Conservation (phyloP, 2,113 vertebrate genomes). For the Monopterus albus region DNA sequence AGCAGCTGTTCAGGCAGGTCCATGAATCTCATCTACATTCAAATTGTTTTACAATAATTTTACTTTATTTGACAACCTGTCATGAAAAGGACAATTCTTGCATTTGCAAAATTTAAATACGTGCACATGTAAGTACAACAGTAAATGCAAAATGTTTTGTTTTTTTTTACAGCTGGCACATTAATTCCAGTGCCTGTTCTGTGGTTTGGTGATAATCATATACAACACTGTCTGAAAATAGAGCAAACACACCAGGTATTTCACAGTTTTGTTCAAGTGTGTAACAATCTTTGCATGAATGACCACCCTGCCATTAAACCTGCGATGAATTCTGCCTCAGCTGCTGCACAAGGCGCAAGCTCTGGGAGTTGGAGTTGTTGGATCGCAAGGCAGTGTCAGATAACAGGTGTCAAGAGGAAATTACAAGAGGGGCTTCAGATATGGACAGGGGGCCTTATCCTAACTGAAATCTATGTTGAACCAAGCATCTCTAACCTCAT, state of each 20-base stretch:
- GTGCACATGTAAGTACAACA: neutral
- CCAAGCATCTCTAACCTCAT: conserved; percentile 39
- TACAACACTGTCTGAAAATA: neutral
- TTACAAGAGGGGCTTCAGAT: conserved; percentile 45
- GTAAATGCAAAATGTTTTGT: neutral
- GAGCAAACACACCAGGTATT: conserved; percentile 14
- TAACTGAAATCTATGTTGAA: conserved; percentile 64
- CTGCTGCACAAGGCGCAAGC: conserved; percentile 28
- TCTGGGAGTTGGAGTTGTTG: conserved; percentile 42
- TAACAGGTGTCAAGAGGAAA: conserved; percentile 65
- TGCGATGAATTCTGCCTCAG: conserved; percentile 15
- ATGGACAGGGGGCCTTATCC: conserved; percentile 46
- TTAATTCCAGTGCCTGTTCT: neutral
- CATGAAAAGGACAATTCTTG: neutral
- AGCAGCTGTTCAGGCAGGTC: no score
- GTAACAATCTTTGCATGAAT: conserved; percentile 32
- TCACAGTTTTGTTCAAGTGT: conserved; percentile 37
- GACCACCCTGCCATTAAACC: conserved; percentile 31
- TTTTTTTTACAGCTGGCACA: neutral
- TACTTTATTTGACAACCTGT: conserved; percentile 13
- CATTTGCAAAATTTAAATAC: neutral
- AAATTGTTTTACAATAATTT: no score
- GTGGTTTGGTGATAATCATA: conserved; percentile 1
- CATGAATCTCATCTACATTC: no score
- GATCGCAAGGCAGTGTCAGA: conserved; percentile 46